phyloP scores from a whole-genome alignment of 2,888 invertebrate species.

The Mythimna lalbum region DNA sequence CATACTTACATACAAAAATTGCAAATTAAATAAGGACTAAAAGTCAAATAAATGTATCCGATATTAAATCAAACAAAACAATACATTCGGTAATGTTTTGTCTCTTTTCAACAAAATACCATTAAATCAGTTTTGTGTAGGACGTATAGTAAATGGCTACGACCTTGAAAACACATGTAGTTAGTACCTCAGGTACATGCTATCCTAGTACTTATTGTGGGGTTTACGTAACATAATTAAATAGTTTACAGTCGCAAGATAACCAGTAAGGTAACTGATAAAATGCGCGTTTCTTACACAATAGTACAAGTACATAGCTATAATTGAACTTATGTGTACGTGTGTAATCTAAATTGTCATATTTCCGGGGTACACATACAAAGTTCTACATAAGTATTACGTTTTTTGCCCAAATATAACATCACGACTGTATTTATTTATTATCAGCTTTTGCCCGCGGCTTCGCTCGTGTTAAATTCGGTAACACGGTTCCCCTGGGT shows the following conservation, averaged over 20 bases:
- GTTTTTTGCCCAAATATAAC: no score
- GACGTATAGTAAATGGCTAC: no score
- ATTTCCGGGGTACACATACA: no score
- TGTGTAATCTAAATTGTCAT: no score
- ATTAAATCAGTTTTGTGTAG: not conserved
- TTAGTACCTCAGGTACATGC: not conserved
- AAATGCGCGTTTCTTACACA: not conserved
- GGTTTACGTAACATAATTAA: conserved; percentile 2
- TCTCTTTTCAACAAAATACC: not conserved
- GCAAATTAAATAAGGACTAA: not conserved
- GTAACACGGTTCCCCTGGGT: no score
- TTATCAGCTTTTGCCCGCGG: no score
- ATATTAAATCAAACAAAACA: not conserved
- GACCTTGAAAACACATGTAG: not conserved
- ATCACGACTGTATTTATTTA: no score
- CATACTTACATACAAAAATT: no score
- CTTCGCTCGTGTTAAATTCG: no score
- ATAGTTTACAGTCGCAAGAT: conserved; percentile 33
- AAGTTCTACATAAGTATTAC: no score
- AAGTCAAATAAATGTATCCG: not conserved
- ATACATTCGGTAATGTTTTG: not conserved
- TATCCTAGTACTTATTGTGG: not conserved
- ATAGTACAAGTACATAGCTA: not conserved
- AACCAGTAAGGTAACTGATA: conserved; percentile 29
- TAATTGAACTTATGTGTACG: conserved; percentile 9